A percentile compares a stretch with the other conserved stretches of the same genome.
Evolutionary conservation across 2,797 vertebrate genomes (phyloP).

Genomic region (Stomatorhinus walkeri): DNA sequence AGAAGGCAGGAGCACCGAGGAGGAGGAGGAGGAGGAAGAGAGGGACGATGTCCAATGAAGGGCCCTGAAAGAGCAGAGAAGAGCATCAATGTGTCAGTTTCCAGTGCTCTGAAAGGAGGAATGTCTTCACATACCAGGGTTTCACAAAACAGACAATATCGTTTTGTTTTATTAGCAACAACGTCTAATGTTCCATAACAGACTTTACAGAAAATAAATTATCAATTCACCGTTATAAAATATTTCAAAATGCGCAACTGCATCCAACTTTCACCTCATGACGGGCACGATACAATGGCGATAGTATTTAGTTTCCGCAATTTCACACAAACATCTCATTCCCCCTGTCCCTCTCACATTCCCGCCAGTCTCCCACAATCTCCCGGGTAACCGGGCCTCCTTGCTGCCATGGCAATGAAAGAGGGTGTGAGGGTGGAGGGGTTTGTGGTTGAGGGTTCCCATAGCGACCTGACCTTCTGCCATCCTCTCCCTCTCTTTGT

Average conservation of each 20-base stretch:
- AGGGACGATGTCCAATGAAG: constrained; percentile 23
- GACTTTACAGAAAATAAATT: not conserved
- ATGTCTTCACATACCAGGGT: not conserved
- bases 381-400: constrained; percentile 58
- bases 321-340: constrained; percentile 57
- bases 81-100: not conserved
- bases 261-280: constrained; percentile 22
- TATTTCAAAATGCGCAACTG: not conserved
- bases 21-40: constrained; percentile 10
- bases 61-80: constrained; percentile 22
- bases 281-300: constrained; percentile 46
- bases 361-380: constrained; percentile 47
- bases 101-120: not conserved
- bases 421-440: constrained; percentile 53
- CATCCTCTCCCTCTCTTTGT: constrained; percentile 55
- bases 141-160: not conserved
- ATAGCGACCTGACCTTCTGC: constrained; percentile 57
- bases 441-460: constrained; percentile 54
- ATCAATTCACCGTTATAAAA: constrained; percentile 12
- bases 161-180: constrained; percentile 37
- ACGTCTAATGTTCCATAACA: not conserved
- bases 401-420: constrained; percentile 62
- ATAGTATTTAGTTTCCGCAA: constrained; percentile 62
- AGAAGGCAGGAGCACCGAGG: constrained; percentile 32
- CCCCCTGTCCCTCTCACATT: constrained; percentile 52